phyloP scores from a whole-genome alignment of 2,113 vertebrate genomes.

The Apaloderma vittatum region DNA sequence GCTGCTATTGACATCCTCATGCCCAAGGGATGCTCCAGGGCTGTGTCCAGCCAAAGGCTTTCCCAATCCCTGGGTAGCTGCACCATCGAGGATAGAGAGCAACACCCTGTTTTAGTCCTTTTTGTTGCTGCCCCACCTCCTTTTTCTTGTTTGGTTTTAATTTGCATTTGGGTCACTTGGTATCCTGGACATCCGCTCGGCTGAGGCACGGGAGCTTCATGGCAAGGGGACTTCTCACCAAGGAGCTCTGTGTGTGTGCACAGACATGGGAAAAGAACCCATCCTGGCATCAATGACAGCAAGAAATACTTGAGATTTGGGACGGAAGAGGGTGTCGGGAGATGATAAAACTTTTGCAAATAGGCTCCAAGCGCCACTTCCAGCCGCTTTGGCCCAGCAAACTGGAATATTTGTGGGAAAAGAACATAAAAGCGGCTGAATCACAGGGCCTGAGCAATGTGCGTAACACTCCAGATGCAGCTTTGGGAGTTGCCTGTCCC shows the following conservation, averaged over 20 bases:
- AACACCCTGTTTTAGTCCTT: accelerated
- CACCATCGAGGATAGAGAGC: neutral
- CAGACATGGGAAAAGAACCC: accelerated
- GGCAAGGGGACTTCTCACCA: neutral
- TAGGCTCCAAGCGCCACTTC: neutral
- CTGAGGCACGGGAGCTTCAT: neutral
- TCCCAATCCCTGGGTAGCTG: neutral
- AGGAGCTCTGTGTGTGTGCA: neutral
- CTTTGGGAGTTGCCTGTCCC: neutral
- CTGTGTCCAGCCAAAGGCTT: neutral
- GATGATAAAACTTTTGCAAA: neutral
- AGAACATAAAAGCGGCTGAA: neutral
- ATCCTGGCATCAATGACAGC: accelerated
- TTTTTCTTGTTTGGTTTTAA: neutral
- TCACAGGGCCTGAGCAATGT: neutral
- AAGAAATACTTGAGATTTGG: neutral
- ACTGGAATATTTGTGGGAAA: constrained; percentile 45
- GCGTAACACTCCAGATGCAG: neutral
- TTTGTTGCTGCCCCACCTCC: neutral
- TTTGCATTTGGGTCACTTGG: neutral
- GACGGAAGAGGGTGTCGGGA: neutral
- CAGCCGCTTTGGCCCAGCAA: constrained; percentile 18
- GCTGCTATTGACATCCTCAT: accelerated
- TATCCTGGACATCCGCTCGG: neutral
- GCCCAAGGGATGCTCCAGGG: neutral